Percentiles rank a stretch among this genome's conserved stretches.
Evolutionary conservation across 2,113 vertebrate species (phyloP).

Genomic region (Zapornia atra): DNA sequence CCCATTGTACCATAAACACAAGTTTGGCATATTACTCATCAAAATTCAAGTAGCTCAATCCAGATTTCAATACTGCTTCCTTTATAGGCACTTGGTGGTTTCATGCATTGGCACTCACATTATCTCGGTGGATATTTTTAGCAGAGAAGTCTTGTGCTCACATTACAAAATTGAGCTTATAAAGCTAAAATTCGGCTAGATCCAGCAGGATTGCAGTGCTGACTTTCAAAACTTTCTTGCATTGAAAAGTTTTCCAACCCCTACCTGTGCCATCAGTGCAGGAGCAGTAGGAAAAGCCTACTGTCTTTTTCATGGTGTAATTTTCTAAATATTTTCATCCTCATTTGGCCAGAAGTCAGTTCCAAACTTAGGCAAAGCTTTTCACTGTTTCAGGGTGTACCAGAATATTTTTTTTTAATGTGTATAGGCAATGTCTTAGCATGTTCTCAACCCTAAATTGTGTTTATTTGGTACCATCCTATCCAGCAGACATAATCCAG

Average conservation of each 20-base stretch:
- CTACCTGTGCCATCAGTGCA: neutral
- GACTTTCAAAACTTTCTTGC: neutral
- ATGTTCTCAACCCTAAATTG: neutral
- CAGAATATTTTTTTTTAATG: neutral
- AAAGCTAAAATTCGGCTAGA: constrained; percentile 3
- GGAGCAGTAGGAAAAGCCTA: neutral
- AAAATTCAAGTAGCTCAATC: neutral
- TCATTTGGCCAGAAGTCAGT: neutral
- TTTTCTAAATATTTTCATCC: neutral
- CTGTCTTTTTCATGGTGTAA: neutral
- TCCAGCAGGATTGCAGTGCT: neutral
- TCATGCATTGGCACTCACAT: neutral
- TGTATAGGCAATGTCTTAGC: neutral
- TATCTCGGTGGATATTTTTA: neutral
- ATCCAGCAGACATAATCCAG: neutral
- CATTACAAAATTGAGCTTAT: neutral
- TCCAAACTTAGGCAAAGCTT: neutral
- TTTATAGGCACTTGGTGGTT: neutral
- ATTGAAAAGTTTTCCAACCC: neutral
- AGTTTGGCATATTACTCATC: neutral
- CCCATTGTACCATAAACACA: neutral
- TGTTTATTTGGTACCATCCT: neutral
- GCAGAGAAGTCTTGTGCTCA: neutral
- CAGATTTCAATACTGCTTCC: neutral
- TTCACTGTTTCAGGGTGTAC: neutral